Percentiles rank a stretch among this genome's conserved stretches.
Evolutionary conservation across 2,113 vertebrate genomes (phyloP).

Genomic region (Etia nguti): DNA sequence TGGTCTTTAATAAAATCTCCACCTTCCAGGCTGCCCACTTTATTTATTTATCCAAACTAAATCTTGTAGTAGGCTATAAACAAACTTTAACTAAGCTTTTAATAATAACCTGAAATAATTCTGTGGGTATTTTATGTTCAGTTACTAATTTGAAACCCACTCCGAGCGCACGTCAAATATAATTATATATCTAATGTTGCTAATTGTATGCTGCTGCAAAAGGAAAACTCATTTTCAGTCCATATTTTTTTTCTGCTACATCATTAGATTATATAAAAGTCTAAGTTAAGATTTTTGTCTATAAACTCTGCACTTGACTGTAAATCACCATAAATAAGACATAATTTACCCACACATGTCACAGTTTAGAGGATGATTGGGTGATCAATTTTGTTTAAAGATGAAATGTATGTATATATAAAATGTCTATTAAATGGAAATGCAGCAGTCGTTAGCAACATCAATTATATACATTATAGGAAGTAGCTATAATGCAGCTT

Average conservation of each 20-base stretch:
- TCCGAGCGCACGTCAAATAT: not conserved
- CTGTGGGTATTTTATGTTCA: not conserved
- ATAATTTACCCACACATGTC: not conserved
- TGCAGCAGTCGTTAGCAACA: not conserved
- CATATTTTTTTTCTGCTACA: not conserved
- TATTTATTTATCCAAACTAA: not conserved
- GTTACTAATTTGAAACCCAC: not conserved
- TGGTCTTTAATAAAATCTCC: not conserved
- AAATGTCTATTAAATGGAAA: not conserved
- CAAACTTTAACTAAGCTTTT: not conserved
- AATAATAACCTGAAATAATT: not conserved
- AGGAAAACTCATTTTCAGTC: not conserved
- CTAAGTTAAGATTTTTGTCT: not conserved
- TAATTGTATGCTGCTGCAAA: not conserved
- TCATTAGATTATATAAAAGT: not conserved
- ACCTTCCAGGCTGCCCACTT: not conserved
- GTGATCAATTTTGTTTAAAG: not conserved
- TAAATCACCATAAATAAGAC: not conserved
- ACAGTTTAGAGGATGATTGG: not conserved
- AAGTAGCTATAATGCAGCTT: not conserved
- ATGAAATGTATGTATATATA: not conserved
- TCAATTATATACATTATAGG: not conserved
- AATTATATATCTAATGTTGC: not conserved
- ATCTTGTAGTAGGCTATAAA: not conserved
- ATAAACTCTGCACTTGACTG: not conserved